These are phyloP conservation scores for Myzus persicae DNA, from an alignment of 1,140 invertebrate genomes.

Conservation along the genomic window DNA sequence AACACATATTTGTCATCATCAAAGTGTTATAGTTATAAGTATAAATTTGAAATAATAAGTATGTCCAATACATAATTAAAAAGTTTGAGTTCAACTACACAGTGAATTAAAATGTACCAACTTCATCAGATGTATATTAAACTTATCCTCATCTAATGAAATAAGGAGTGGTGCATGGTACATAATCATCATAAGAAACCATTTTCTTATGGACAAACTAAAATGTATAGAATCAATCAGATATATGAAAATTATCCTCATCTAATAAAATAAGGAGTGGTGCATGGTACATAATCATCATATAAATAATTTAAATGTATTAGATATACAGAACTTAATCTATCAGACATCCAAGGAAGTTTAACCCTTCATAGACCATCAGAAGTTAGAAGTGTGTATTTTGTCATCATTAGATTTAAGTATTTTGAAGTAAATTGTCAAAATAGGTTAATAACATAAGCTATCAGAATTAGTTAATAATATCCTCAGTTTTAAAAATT, in stretches of 20 bases:
- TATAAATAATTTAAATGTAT: neutral
- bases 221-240: neutral
- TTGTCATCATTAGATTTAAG: conserved; percentile 27
- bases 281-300: conserved; percentile 34
- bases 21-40: too few species aligned
- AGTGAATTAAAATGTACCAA: too few species aligned
- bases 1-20: conserved; percentile 47
- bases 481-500: conserved; percentile 48
- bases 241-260: neutral
- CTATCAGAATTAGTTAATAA: conserved; percentile 7
- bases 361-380: conserved; percentile 9
- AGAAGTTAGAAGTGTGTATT: neutral
- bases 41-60: neutral
- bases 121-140: neutral
- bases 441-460: neutral
- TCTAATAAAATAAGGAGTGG: conserved; percentile 47
- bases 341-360: conserved; percentile 40
- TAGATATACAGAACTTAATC: neutral
- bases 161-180: conserved; percentile 56
- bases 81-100: too few species aligned
- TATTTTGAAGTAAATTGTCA: neutral
- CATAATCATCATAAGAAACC: conserved; percentile 26
- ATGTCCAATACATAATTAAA: neutral
- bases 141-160: conserved; percentile 1
- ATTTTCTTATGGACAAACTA: too few species aligned